A percentile compares a stretch with the other conserved stretches of the same genome.
Evolutionary conservation across 2,797 vertebrate species (phyloP).

Genomic region (Pogonophryne albipinna): DNA sequence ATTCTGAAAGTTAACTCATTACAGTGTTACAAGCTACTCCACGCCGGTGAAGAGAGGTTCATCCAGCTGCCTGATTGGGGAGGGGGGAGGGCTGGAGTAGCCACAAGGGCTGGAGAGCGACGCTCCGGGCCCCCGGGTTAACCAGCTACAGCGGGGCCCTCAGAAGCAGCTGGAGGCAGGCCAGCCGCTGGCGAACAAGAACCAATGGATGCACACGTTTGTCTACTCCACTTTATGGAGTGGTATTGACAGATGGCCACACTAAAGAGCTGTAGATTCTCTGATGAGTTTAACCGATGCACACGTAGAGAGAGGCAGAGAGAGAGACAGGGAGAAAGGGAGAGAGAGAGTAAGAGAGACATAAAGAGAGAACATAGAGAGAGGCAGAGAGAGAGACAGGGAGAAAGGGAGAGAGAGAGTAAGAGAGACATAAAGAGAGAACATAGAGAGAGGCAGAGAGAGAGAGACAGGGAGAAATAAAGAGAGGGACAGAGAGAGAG

Average conservation of each 20-base stretch:
- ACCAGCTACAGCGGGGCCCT: conserved; percentile 60
- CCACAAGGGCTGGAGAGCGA: conserved; percentile 63
- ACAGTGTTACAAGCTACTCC: conserved; percentile 76
- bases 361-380: neutral
- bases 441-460: too few relatives aligned
- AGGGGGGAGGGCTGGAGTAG: conserved; percentile 66
- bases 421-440: neutral
- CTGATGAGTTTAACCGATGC: conserved; percentile 69
- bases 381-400: neutral
- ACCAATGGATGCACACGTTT: conserved; percentile 62
- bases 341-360: conserved; percentile 16
- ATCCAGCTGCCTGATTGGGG: conserved; percentile 70
- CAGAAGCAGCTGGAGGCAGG: conserved; percentile 73
- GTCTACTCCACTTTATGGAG: conserved; percentile 77
- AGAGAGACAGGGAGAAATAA: conserved; percentile 17
- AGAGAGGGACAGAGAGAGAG: neutral
- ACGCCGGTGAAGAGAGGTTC: conserved; percentile 65
- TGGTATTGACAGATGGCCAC: conserved; percentile 83
- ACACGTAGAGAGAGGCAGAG: conserved; percentile 26
- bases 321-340: neutral
- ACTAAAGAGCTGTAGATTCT: conserved; percentile 77
- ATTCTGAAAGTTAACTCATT: conserved; percentile 83
- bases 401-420: neutral
- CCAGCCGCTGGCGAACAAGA: conserved; percentile 70
- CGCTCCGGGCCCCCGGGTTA: conserved; percentile 65